Evolutionary conservation across 2,113 vertebrate species (phyloP).

Genomic region (Lynx canadensis): DNA sequence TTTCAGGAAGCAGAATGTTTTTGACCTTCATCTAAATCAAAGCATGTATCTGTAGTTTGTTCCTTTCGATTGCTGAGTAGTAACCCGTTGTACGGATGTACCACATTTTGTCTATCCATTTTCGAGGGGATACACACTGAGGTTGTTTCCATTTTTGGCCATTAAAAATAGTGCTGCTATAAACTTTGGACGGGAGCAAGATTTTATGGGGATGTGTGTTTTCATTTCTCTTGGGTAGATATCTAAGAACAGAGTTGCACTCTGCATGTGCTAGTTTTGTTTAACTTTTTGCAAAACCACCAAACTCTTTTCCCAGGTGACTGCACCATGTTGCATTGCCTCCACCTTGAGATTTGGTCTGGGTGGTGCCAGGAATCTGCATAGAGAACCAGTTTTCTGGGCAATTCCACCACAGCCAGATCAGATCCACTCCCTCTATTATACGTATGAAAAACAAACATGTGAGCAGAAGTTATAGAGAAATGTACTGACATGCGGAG

Average conservation of each 20-base stretch:
- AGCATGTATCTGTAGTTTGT: neutral
- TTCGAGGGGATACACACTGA: neutral
- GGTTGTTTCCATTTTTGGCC: neutral
- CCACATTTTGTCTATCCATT: neutral
- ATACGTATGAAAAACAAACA: neutral
- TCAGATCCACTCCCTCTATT: neutral
- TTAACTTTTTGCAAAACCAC: conserved; percentile 33
- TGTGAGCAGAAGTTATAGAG: neutral
- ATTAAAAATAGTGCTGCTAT: neutral
- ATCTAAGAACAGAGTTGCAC: neutral
- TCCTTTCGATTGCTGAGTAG: neutral
- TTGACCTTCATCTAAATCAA: neutral
- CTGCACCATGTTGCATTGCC: neutral
- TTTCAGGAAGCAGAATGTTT: neutral
- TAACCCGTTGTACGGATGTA: neutral
- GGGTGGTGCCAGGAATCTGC: neutral
- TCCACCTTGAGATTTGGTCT: neutral
- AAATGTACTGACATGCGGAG: neutral
- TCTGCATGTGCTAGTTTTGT: neutral
- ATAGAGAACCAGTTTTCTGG: neutral
- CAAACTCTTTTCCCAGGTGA: conserved; percentile 46
- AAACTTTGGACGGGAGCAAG: neutral
- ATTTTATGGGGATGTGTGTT: neutral
- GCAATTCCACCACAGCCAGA: neutral
- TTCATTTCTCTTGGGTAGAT: neutral